phyloP scores from a whole-genome alignment of 2,113 vertebrate genomes.

The Pontoporia blainvillei region DNA sequence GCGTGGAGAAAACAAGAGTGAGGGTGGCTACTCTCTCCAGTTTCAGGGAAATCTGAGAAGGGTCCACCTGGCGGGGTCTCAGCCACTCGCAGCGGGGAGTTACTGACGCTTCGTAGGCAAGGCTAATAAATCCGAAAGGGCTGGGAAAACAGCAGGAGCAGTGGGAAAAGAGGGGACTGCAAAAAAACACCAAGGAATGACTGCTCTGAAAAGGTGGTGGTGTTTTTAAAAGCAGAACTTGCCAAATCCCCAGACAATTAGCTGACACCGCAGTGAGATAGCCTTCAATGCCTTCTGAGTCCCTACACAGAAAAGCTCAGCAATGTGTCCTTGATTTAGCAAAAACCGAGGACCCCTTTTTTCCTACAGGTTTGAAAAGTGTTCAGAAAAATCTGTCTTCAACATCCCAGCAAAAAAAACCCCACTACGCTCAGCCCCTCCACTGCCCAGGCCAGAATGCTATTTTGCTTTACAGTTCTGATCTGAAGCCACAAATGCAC shows the following conservation, averaged over 20 bases:
- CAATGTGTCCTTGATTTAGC: background rate
- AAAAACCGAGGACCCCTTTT: background rate
- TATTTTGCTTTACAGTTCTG: background rate
- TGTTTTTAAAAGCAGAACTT: background rate
- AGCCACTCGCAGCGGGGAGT: background rate
- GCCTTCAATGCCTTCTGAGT: rapidly evolving
- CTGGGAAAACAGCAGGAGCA: background rate
- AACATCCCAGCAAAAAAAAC: background rate
- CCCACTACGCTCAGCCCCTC: background rate
- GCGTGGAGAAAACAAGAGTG: background rate
- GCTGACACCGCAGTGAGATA: rapidly evolving
- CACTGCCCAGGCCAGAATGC: background rate
- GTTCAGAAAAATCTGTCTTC: background rate
- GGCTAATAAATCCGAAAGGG: background rate
- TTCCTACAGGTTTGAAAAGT: background rate
- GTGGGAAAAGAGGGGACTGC: background rate
- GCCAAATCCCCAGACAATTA: background rate
- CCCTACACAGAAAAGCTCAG: background rate
- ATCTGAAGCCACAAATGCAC: background rate
- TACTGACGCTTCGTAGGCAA: background rate
- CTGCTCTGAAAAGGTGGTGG: background rate
- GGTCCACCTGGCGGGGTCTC: background rate
- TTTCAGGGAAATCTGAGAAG: background rate
- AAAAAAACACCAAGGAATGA: background rate
- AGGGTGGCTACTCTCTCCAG: background rate